phyloP scores from a whole-genome alignment of 2,888 invertebrate genomes.

The Tachina fera region DNA sequence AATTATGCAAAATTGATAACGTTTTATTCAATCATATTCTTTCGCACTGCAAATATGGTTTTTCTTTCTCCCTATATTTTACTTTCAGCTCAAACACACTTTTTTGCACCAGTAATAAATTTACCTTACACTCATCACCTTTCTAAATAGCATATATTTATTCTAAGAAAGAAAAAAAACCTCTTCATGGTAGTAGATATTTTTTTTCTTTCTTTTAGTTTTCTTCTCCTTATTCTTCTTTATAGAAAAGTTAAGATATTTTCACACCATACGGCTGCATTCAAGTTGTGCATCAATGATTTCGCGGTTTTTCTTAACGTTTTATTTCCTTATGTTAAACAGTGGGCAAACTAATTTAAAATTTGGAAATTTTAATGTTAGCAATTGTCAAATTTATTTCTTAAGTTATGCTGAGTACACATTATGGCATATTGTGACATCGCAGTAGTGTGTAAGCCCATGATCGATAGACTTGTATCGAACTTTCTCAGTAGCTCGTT shows the following conservation, averaged over 20 bases:
- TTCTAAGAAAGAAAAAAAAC: background rate
- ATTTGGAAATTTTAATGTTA: background rate
- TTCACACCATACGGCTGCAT: conserved; percentile 41
- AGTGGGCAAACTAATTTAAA: background rate
- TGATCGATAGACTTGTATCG: too few relatives aligned
- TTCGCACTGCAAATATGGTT: background rate
- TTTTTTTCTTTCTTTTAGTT: background rate
- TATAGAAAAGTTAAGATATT: conserved; percentile 43
- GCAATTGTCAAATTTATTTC: too few relatives aligned
- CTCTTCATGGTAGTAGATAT: conserved; percentile 1
- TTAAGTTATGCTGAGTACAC: too few relatives aligned
- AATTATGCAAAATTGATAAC: conserved; percentile 14
- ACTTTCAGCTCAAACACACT: background rate
- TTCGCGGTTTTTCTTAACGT: conserved; percentile 57
- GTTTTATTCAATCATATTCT: conserved; percentile 5
- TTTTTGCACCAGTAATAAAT: conserved; percentile 15
- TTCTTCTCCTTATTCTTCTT: background rate
- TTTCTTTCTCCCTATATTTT: background rate
- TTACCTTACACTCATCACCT: conserved; percentile 39
- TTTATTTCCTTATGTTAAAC: background rate
- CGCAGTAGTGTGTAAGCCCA: too few relatives aligned
- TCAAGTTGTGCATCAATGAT: conserved; percentile 65
- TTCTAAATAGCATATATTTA: background rate
- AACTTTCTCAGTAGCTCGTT: too few relatives aligned
- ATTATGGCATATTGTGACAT: too few relatives aligned